phyloP scores from a whole-genome alignment of 2,888 invertebrate species.

The Synergus gifuensis region DNA sequence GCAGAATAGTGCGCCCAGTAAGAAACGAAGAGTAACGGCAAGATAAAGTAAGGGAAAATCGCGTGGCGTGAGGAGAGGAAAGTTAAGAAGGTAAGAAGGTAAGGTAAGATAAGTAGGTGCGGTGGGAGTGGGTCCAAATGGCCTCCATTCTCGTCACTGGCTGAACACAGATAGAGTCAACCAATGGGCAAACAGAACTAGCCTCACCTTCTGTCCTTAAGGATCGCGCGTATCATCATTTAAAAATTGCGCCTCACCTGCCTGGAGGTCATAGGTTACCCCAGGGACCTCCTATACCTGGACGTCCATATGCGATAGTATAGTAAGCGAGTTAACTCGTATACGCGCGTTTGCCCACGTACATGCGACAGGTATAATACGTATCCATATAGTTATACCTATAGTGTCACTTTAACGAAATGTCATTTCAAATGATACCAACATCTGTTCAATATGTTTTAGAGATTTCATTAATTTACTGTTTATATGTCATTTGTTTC shows the following conservation, averaged over 20 bases:
- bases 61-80: conserved; percentile 57
- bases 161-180: conserved; percentile 25
- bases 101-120: conserved; percentile 66
- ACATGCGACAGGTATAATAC: conserved; percentile 2
- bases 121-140: conserved; percentile 68
- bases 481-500: neutral
- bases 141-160: conserved; percentile 67
- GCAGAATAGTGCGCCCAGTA: conserved; percentile 25
- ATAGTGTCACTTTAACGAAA: conserved; percentile 32
- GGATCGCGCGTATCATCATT: conserved; percentile 48
- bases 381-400: conserved; percentile 9
- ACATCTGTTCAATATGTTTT: conserved; percentile 17
- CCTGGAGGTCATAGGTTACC: conserved; percentile 68
- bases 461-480: conserved; percentile 1
- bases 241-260: conserved; percentile 71
- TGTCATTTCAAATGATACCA: conserved; percentile 28
- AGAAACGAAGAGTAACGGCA: conserved; percentile 27
- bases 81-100: conserved; percentile 59
- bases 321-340: conserved; percentile 23
- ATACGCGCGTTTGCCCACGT: conserved; percentile 18
- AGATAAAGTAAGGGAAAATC: conserved; percentile 48
- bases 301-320: conserved; percentile 13
- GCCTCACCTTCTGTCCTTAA: conserved; percentile 42
- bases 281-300: conserved; percentile 52
- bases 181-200: conserved; percentile 43